Evolutionary conservation across 2,888 invertebrate genomes (phyloP).

Genomic region (Scrobipalpa costella): DNA sequence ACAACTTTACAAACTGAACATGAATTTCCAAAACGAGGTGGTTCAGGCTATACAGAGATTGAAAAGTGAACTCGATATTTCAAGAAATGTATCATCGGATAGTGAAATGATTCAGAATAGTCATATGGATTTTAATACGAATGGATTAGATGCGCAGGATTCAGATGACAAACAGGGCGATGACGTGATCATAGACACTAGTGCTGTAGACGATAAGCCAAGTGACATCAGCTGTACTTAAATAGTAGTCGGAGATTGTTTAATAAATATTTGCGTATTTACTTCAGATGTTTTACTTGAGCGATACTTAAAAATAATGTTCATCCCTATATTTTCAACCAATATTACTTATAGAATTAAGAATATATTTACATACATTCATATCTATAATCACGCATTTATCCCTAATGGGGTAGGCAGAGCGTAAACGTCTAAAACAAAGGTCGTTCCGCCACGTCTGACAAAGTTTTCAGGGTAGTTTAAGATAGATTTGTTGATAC

Average conservation of each 20-base stretch:
- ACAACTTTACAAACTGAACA: conserved; percentile 71
- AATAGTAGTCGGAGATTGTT: conserved; percentile 30
- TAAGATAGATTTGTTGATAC: no score
- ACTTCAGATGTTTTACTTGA: background rate
- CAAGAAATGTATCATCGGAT: conserved; percentile 54
- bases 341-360: no score
- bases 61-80: conserved; percentile 70
- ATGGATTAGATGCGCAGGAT: conserved; percentile 38
- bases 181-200: conserved; percentile 34
- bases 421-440: no score
- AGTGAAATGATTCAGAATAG: conserved; percentile 42
- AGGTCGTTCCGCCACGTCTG: no score
- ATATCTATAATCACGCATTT: no score
- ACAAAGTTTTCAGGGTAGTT: no score
- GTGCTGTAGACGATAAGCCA: conserved; percentile 21
- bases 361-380: no score
- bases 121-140: conserved; percentile 60
- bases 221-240: conserved; percentile 31
- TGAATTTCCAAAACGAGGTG: conserved; percentile 74
- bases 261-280: conserved; percentile 9
- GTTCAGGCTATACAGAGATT: conserved; percentile 70
- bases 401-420: no score
- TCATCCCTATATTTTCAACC: no score
- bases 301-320: no score
- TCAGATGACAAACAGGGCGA: conserved; percentile 36